Base-by-base conservation (phyloP, 2,888 invertebrate species). In the Acleris holmiana region DNA sequence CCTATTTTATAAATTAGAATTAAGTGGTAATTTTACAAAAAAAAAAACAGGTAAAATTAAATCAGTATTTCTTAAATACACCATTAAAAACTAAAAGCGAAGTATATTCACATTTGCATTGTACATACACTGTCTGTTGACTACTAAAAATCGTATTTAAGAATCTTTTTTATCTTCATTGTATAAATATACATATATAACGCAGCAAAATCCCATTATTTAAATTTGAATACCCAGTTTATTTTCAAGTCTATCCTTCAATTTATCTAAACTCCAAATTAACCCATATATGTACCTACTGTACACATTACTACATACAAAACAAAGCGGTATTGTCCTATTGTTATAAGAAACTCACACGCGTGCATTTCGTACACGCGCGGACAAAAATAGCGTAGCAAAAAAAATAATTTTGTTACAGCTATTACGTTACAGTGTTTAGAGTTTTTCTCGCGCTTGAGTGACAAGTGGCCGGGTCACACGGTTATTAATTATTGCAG, bases 311-410 rank as follows among this genome's bases (percentile, higher is more conserved):
- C 64, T 69, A 58, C 67, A 69, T 66, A 68, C 67, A 72, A 75
- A 76, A 84, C 85, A 87, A 86, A 85, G 82, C 71, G 68, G 70
- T 76, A 86, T 87, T 87, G 86, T 87, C 69, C 75, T 69, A 87
- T 87, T 87, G 86, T 85, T 81, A 67, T 67, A 62, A 55, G 25
- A 58, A 48, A 67, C 70, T 71, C 76, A 70, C 71, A 76, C 74
- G 73, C 69, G 69, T 74, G 73, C 75, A 72, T 74, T n/a, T 73
- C 74, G 73, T 75, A 73, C 72, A 76, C 71, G 67, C 64, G 61
- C 50, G 70, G 71, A 76, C 77, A 79, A 79, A 79, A 79, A 80
- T 74, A 73, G 35, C 51, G 64, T 67, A 63, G 66, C 68, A 71
- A 68, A 69, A 67, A 69, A 35, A 69, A 65, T 70, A 73, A 75